Conservation (phyloP, 2,113 vertebrate genomes). For the Octodon degus region DNA sequence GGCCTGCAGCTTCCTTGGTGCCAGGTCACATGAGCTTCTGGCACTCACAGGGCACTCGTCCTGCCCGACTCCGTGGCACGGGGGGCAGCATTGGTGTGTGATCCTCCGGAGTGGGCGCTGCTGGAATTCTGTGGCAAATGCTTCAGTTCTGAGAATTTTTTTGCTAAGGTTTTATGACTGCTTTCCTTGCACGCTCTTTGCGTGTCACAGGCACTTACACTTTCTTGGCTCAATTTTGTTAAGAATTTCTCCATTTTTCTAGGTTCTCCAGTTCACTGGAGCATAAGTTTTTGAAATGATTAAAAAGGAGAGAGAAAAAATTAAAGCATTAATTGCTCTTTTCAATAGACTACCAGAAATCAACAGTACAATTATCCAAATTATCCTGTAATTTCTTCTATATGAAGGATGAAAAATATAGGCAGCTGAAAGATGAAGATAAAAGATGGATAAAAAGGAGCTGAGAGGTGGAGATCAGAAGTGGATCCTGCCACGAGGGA, state of each 20-base stretch:
- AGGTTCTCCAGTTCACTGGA: neutral
- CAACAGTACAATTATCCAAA: too few species aligned
- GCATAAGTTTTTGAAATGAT: neutral
- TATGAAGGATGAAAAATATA: neutral
- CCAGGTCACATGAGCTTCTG: neutral
- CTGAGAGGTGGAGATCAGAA: neutral
- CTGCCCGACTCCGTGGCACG: fast-evolving
- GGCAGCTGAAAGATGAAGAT: neutral
- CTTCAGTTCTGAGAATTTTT: neutral
- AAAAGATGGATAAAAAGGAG: neutral
- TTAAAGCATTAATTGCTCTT: too few species aligned
- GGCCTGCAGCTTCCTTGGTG: neutral
- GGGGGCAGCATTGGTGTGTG: neutral
- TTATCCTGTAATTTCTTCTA: neutral
- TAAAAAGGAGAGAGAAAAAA: neutral
- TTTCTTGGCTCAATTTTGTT: neutral
- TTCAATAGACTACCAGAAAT: too few species aligned
- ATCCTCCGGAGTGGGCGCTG: neutral
- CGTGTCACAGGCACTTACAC: neutral
- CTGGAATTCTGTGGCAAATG: neutral
- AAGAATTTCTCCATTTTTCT: neutral
- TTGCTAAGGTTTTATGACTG: neutral
- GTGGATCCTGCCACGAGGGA: neutral
- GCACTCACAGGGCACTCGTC: too few species aligned
- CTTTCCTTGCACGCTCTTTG: neutral